phyloP scores from a whole-genome alignment of 2,797 vertebrate species.

The Onychomys leucogaster region DNA sequence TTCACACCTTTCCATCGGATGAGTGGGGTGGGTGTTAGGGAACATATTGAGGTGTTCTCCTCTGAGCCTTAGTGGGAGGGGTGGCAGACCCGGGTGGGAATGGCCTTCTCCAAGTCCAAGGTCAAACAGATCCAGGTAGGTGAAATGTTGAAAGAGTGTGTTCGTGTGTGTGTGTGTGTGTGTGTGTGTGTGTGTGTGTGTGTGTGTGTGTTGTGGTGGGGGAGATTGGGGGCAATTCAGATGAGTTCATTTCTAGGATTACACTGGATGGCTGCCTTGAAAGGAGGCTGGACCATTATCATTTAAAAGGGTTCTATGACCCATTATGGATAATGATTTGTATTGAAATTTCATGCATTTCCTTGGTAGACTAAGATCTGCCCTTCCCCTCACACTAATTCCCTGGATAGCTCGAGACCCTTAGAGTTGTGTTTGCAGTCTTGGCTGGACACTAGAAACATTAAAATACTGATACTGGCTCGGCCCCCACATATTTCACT shows the following conservation, averaged over 20 bases:
- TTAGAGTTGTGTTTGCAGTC: not conserved
- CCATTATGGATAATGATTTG: not conserved
- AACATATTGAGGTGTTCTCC: slow-evolving; percentile 41
- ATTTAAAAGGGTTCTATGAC: not conserved
- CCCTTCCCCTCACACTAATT: not conserved
- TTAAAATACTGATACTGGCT: not conserved
- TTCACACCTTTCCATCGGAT: slow-evolving; percentile 62
- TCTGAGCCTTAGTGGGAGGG: not conserved
- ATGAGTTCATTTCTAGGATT: not conserved
- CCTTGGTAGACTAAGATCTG: not conserved
- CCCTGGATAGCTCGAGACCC: not conserved
- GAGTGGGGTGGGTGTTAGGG: slow-evolving; percentile 37
- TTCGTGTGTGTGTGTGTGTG: not conserved
- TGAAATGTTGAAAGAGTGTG: not conserved
- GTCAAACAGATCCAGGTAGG: not conserved
- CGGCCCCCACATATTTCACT: not conserved
- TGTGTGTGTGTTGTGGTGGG: no score
- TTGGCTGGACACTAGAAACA: not conserved
- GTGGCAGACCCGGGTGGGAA: not conserved
- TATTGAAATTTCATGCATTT: not conserved
- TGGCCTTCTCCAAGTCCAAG: slow-evolving; percentile 26
- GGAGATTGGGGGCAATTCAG: accelerated
- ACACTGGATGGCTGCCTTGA: not conserved
- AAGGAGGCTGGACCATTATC: not conserved
- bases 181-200: not conserved